Base-by-base conservation (phyloP, 2,113 vertebrate genomes). In the Xyliphius kryptos region DNA sequence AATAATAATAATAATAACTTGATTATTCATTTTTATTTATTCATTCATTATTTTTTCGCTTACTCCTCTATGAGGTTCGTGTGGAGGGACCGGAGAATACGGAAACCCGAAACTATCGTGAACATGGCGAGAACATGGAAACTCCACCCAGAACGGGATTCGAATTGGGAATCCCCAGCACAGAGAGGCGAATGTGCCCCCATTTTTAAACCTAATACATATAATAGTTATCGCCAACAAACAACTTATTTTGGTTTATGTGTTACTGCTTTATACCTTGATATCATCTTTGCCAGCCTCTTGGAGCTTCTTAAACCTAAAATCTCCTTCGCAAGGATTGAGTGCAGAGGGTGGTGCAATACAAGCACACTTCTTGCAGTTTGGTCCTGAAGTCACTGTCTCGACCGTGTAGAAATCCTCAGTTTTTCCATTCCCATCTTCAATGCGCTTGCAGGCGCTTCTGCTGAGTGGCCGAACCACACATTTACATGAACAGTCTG, bases 311-410 rank as follows among this genome's bases (percentile, higher is more conserved):
- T 91, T 92, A 57, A 95, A 87, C 64, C 93, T 82, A 82, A 92
- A 95, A 68, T 94, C 92, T 5, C 91, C 93, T 70, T 97, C 92
- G 0, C 95, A 98, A 21, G 93, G 93, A 53, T 96, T 96, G 64
- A 98, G 86, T 0, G 93, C 92, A 0, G 94, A 95, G 0, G 93
- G 87, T 1, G 95, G 95, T 0, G 91, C 94, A 8, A 95, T 84
- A 1, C 95, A 98, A 0, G 88, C 86, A 67, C 95, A 98, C 74
- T 90, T 92, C 71, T 90, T 93, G 81, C 95, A 98, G 79, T 89
- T 85, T 0, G 90, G 81, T 66, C 95, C 95, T 0, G 86, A 90
- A 6, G 91, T 91, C 67, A 95, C 80, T n/a, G 94, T 98, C 76
- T 97, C 94, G 76, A 98, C 92, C 0, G 88, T 91, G 84, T 95